Evolutionary conservation across 2,888 invertebrate genomes (phyloP).

Genomic region (Eustalomyia histrio): DNA sequence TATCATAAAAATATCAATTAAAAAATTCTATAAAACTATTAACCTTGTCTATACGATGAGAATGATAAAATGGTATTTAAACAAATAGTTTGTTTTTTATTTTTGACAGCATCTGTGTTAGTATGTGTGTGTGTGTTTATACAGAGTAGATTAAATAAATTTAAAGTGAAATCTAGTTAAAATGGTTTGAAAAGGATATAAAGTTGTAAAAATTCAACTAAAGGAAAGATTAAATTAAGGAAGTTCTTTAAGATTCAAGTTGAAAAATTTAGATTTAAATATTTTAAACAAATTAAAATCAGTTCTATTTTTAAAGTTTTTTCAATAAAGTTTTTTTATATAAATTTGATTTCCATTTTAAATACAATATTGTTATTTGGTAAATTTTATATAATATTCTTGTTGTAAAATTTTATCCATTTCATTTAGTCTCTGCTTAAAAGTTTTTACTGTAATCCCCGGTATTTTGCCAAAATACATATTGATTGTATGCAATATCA

Average conservation of each 20-base stretch:
- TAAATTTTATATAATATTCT: too few relatives aligned
- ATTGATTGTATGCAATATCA: slow-evolving; percentile 24
- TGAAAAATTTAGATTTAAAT: too few relatives aligned
- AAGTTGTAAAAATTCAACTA: too few relatives aligned
- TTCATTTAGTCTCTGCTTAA: not conserved
- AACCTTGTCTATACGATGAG: slow-evolving; percentile 17
- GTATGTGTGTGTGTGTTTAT: not conserved
- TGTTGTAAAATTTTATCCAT: not conserved
- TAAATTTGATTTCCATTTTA: too few relatives aligned
- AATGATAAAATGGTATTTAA: slow-evolving; percentile 6
- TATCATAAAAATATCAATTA: slow-evolving; percentile 27
- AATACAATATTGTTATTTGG: too few relatives aligned
- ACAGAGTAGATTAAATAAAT: not conserved
- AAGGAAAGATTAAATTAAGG: too few relatives aligned
- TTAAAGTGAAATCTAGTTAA: not conserved
- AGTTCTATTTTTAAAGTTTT: too few relatives aligned
- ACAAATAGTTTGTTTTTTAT: not conserved
- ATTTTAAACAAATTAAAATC: too few relatives aligned
- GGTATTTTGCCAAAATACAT: slow-evolving; percentile 1
- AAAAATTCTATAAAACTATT: slow-evolving; percentile 43
- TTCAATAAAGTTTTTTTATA: too few relatives aligned
- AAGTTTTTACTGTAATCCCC: not conserved
- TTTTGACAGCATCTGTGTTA: not conserved
- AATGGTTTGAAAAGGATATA: not conserved
- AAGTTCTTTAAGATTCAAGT: too few relatives aligned